Evolutionary conservation across 2,113 vertebrate genomes (phyloP).

Genomic region (Salvator merianae): DNA sequence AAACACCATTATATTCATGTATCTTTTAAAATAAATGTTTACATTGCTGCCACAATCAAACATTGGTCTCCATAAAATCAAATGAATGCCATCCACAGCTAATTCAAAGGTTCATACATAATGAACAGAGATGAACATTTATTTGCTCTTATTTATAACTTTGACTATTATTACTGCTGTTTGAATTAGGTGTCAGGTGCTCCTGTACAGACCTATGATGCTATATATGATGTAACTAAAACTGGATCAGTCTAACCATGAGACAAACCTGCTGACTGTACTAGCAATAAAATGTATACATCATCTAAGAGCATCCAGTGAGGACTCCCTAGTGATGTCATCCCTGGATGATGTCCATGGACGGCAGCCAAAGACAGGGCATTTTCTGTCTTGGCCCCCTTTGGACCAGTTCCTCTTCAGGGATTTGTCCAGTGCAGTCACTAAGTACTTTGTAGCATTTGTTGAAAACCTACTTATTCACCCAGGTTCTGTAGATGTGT

Average conservation of each 20-base stretch:
- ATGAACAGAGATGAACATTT: neutral
- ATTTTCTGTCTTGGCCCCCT: too few species aligned
- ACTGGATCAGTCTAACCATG: slow-evolving; percentile 53
- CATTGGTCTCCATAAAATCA: neutral
- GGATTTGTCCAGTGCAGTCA: too few species aligned
- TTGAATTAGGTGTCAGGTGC: slow-evolving; percentile 36
- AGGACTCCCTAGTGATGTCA: too few species aligned
- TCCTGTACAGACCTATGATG: neutral
- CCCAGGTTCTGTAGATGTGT: too few species aligned
- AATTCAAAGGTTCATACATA: neutral
- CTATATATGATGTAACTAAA: slow-evolving; percentile 36
- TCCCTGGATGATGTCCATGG: too few species aligned
- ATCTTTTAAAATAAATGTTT: slow-evolving; percentile 3
- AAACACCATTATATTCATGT: neutral
- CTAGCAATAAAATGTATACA: neutral
- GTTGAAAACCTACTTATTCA: too few species aligned
- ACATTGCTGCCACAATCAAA: neutral
- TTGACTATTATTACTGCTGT: rapidly evolving
- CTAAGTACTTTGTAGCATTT: too few species aligned
- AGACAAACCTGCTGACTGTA: slow-evolving; percentile 17
- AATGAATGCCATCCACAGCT: neutral
- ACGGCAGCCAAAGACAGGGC: too few species aligned
- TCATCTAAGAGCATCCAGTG: too few species aligned
- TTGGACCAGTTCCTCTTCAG: too few species aligned
- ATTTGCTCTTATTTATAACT: neutral